Base-by-base conservation (phyloP, 2,888 invertebrate genomes). In the Dyspetes luteomarginatus region DNA sequence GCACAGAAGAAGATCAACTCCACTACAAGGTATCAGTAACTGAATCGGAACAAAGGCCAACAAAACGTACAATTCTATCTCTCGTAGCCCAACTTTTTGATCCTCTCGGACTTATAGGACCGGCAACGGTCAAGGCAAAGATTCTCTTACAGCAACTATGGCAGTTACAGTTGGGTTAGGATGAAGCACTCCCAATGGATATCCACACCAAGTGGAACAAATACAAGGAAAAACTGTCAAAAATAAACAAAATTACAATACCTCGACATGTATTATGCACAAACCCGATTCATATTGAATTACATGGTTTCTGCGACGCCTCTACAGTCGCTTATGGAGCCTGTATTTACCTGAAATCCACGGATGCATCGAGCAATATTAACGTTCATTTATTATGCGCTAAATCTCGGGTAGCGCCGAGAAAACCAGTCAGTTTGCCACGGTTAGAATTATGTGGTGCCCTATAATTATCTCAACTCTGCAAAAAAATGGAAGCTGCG, bases 81-180 rank as follows among this genome's bases (percentile, higher is more conserved):
- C 28, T 48, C n/a, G 83, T 85, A 12, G 78, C 85, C 7, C 82
- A 82, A 64, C 80, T 86, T 4, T 87, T 80, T 58, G 86, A 88
- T 67, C 84, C 86, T 3, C 74, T 86, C 5, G 85, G 86, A 9
- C 43, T 87, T 2, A 24, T 86, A 17, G 82, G 86, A 7, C 86
- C 86, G 2, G 76, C 85, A 48, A 77, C 80, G 9, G 77, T 86
- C 4, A 50, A 67, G 3, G 85, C 86, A 24, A 87, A 87, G 67
- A 82, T 86, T 22, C 28, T 86, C 0, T 15, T 77, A 2, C 56
- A 72, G 19, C 45, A 26, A 48, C n/a, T 48, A 17, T 64, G 48
- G 28, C n/a, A 48, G 24, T 28, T 64, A 4, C 45, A 48, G 26
- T 7, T 48, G 12, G 64, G 48, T 2, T 64, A 48, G 48, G 45